A percentile compares a stretch with the other conserved stretches of the same genome.
These are phyloP conservation scores for Agelastica alni DNA, from an alignment of 2,888 invertebrate genomes.

Conservation along the genomic window DNA sequence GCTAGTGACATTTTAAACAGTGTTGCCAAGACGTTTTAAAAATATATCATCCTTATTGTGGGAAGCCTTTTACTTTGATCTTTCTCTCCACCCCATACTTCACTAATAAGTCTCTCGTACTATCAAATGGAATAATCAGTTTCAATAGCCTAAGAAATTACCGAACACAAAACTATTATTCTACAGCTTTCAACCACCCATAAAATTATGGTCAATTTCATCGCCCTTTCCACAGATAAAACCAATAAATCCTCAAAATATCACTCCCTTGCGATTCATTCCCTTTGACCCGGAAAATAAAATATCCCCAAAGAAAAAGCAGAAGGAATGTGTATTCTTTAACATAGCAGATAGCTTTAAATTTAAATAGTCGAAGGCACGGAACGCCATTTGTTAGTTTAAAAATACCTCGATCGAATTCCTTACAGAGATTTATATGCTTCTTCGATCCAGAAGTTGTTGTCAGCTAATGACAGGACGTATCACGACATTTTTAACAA, in stretches of 20 bases:
- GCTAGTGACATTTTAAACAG: too few relatives aligned
- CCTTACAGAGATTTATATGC: conserved; percentile 27
- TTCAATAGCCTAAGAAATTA: too few relatives aligned
- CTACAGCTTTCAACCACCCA: too few relatives aligned
- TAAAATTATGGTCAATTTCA: conserved; percentile 19
- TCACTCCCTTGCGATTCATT: conserved; percentile 19
- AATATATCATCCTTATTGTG: too few relatives aligned
- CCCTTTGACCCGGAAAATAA: conserved; percentile 24
- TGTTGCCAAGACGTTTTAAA: too few relatives aligned
- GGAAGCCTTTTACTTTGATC: too few relatives aligned
- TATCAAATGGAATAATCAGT: too few relatives aligned
- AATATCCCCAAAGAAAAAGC: conserved; percentile 21
- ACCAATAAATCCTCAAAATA: conserved; percentile 10
- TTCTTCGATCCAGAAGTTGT: conserved; percentile 4
- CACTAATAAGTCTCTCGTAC: too few relatives aligned
- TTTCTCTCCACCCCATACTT: too few relatives aligned
- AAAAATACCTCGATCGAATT: conserved; percentile 30
- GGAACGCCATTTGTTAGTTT: conserved; percentile 22
- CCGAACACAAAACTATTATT: too few relatives aligned
- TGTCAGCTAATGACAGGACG: background rate
- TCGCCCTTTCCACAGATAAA: conserved; percentile 12
- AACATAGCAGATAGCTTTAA: background rate
- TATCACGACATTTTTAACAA: background rate
- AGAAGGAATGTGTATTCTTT: too few relatives aligned
- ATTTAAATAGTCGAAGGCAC: conserved; percentile 19